Evolutionary conservation across 2,888 invertebrate genomes (phyloP).

Genomic region (Sphaeridia pumilis): DNA sequence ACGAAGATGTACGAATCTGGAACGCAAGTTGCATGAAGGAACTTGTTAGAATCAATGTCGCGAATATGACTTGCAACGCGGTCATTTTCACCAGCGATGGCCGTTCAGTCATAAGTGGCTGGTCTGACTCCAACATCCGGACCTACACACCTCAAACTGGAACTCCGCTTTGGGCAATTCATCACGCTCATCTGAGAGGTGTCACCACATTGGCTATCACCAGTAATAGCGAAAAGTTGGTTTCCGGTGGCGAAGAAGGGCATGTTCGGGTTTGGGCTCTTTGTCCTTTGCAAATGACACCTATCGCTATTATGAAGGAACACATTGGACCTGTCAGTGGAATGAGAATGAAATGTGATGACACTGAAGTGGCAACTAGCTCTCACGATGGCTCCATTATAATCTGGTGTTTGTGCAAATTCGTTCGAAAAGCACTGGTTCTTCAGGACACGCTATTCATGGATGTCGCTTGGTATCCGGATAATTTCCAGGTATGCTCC

Average conservation of each 20-base stretch:
- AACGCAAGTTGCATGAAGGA: conserved; percentile 61
- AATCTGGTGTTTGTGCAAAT: conserved; percentile 76
- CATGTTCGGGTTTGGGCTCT: conserved; percentile 64
- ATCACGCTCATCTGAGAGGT: conserved; percentile 80
- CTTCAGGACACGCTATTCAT: conserved; percentile 34
- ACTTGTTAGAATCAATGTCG: conserved; percentile 66
- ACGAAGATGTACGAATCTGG: conserved; percentile 79
- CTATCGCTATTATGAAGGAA: conserved; percentile 70
- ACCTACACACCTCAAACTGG: conserved; percentile 74
- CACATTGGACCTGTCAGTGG: conserved; percentile 50
- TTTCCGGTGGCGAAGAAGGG: conserved; percentile 56
- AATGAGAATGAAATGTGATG: conserved; percentile 43
- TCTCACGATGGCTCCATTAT: conserved; percentile 87
- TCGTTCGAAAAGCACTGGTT: conserved; percentile 30
- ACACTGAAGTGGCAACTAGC: conserved; percentile 74
- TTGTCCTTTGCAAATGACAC: conserved; percentile 51
- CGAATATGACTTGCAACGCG: conserved; percentile 74
- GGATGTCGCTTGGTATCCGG: conserved; percentile 34
- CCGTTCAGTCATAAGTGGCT: conserved; percentile 49
- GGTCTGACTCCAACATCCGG: conserved; percentile 48
- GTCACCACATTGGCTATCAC: conserved; percentile 71
- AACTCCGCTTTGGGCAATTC: conserved; percentile 64
- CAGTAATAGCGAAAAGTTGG: conserved; percentile 54
- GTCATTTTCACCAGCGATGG: conserved; percentile 68
- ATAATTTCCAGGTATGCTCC: conserved; percentile 23